Conservation (phyloP, 2,113 vertebrate species). For the Cebidichthys violaceus region DNA sequence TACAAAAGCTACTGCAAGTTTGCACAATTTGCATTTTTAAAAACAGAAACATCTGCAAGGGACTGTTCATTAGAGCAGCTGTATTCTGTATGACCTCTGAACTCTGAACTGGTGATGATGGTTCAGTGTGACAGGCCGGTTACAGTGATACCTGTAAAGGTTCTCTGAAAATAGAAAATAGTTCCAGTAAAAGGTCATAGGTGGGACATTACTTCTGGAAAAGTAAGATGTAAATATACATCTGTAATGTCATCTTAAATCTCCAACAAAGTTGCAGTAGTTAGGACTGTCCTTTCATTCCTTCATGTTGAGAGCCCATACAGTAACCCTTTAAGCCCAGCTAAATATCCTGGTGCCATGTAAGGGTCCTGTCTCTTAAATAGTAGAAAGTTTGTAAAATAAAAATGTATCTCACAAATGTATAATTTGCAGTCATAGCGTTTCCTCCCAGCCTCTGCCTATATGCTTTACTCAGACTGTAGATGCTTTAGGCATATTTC, state of each 20-base stretch:
- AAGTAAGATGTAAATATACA: not conserved
- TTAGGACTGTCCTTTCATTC: not conserved
- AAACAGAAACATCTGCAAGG: conserved; percentile 28
- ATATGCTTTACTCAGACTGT: conserved; percentile 40
- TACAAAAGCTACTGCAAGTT: conserved; percentile 8
- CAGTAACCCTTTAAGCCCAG: not conserved
- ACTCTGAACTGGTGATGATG: conserved; percentile 5
- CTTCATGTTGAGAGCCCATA: not conserved
- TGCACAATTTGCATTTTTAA: conserved; percentile 3
- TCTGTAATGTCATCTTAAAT: not conserved
- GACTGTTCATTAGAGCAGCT: not conserved
- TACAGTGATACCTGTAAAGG: conserved; percentile 12
- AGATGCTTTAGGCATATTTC: conserved; percentile 29
- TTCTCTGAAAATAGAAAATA: not conserved
- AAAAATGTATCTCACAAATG: not conserved
- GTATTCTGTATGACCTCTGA: not conserved
- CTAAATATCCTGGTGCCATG: not conserved
- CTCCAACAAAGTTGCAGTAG: not conserved
- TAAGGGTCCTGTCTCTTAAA: not conserved
- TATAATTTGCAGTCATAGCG: not conserved
- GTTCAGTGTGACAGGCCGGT: conserved; percentile 33
- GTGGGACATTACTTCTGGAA: not conserved
- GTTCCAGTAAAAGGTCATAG: not conserved
- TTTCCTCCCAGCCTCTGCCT: not conserved
- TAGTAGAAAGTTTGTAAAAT: not conserved